phyloP scores from a whole-genome alignment of 1,140 invertebrate species.

The Sitodiplosis mosellana region DNA sequence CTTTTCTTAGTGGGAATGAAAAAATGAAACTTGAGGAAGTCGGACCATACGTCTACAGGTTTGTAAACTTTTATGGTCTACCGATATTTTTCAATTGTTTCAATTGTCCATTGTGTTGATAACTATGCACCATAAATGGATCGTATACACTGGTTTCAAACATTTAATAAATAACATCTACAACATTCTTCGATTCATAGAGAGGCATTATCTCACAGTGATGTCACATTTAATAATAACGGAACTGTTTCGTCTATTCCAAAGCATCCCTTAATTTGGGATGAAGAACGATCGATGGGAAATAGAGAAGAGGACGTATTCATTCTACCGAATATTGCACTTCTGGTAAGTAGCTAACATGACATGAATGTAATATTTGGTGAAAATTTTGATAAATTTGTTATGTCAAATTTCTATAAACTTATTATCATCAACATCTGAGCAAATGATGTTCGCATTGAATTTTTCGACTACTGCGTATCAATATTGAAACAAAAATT shows the following conservation, averaged over 20 bases:
- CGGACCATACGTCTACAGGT: conserved; percentile 81
- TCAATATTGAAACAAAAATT: too few relatives aligned
- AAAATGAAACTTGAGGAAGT: conserved; percentile 60
- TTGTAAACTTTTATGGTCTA: too few relatives aligned
- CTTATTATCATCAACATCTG: too few relatives aligned
- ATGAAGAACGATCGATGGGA: conserved; percentile 48
- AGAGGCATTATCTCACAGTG: conserved; percentile 45
- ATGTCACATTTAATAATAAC: conserved; percentile 53
- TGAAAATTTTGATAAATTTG: too few relatives aligned
- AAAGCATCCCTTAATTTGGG: conserved; percentile 46
- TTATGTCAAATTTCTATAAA: too few relatives aligned
- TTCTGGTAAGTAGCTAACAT: conserved; percentile 50
- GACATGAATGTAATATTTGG: too few relatives aligned
- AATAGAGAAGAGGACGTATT: conserved; percentile 54
- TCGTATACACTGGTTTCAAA: too few relatives aligned
- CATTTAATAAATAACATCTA: neutral
- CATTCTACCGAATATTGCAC: conserved; percentile 68
- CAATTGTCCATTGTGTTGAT: too few relatives aligned
- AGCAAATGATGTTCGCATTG: too few relatives aligned
- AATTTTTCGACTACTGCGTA: too few relatives aligned
- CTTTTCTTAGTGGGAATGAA: conserved; percentile 47
- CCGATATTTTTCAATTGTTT: too few relatives aligned
- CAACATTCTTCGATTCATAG: conserved; percentile 24
- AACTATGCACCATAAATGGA: too few relatives aligned
- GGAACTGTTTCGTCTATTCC: conserved; percentile 48